These are phyloP conservation scores for Catagonus wagneri DNA, from an alignment of 2,113 vertebrate genomes.

Conservation along the genomic window DNA sequence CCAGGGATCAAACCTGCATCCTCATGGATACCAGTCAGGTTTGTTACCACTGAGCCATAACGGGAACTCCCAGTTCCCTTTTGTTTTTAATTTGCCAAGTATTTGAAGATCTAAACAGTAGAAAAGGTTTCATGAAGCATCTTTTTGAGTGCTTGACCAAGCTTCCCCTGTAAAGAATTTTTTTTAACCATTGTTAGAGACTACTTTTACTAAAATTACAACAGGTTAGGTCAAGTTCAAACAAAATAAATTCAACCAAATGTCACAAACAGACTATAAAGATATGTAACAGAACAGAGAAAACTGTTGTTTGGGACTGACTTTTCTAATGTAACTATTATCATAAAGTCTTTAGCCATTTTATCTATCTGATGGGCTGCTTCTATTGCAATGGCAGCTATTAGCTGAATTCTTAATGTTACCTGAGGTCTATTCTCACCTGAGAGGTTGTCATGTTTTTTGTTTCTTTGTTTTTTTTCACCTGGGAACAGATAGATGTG, in stretches of 20 bases:
- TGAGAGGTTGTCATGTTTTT: neutral
- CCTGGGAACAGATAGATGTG: slow-evolving; percentile 34
- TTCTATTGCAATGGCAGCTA: slow-evolving; percentile 41
- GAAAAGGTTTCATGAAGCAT: neutral
- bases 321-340: slow-evolving; percentile 7
- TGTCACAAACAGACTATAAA: neutral
- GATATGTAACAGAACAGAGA: slow-evolving; percentile 17
- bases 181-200: slow-evolving; percentile 6
- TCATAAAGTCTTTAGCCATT: neutral
- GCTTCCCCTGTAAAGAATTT: neutral
- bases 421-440: slow-evolving; percentile 2
- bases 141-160: neutral
- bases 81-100: neutral
- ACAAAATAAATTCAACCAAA: slow-evolving; percentile 54
- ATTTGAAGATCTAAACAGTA: neutral
- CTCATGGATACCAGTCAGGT: no score
- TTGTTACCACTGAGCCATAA: no score
- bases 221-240: slow-evolving; percentile 6
- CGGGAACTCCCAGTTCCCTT: neutral
- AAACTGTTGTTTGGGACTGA: neutral
- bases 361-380: neutral
- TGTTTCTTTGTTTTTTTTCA: neutral
- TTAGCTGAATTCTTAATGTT: slow-evolving; percentile 38
- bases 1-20: no score
- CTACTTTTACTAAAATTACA: slow-evolving; percentile 24